A percentile compares a stretch with the other conserved stretches of the same genome.
Conservation (phyloP, 2,797 vertebrate species). For the Hafferia zeledoni region DNA sequence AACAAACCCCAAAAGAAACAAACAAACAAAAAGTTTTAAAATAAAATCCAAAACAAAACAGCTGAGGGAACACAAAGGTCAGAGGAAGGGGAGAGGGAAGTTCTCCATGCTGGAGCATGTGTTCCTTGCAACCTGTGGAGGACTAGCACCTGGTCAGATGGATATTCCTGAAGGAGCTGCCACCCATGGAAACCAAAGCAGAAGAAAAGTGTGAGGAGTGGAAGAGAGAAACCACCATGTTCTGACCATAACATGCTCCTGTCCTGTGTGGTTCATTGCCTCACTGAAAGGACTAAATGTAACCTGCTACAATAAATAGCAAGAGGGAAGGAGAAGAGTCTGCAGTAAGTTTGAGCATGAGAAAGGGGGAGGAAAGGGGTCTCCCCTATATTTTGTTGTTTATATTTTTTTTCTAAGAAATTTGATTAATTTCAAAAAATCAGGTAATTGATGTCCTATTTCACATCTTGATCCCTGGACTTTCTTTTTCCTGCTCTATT, state of each 20-base stretch:
- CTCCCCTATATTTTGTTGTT: neutral
- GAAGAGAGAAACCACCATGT: fast-evolving
- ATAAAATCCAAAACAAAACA: neutral
- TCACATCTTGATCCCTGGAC: neutral
- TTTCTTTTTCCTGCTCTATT: neutral
- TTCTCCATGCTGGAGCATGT: neutral
- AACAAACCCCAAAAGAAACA: too few relatives aligned
- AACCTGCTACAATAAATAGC: fast-evolving
- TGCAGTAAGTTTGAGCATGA: neutral
- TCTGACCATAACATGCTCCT: neutral
- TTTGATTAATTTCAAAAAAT: fast-evolving
- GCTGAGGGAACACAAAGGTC: neutral
- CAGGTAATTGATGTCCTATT: neutral
- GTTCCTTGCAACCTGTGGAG: neutral
- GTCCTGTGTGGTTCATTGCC: fast-evolving
- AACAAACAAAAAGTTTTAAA: too few relatives aligned
- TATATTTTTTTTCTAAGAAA: neutral
- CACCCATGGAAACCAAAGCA: neutral
- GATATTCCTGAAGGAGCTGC: neutral
- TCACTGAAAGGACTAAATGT: neutral
- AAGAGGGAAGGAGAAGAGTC: neutral
- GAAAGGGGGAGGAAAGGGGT: neutral
- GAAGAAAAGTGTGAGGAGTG: neutral
- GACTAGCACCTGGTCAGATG: neutral
- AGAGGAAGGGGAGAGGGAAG: neutral